Evolutionary conservation across 2,797 vertebrate species (phyloP).

Genomic region (Acropternis orthonyx): DNA sequence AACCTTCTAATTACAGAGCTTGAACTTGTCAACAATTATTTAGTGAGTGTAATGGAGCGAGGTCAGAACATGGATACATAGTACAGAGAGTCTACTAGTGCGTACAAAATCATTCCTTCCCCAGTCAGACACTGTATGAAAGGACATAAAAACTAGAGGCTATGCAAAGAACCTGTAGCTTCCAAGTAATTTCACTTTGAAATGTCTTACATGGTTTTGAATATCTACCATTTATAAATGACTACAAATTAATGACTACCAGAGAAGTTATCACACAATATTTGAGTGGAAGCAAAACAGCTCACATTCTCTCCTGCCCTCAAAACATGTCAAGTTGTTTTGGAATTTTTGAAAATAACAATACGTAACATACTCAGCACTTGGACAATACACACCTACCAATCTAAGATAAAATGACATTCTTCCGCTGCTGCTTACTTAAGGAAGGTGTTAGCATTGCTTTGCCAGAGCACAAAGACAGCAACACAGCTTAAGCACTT

Average conservation of each 20-base stretch:
- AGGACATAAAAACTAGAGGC: not conserved
- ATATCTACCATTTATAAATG: not conserved
- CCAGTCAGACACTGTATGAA: not conserved
- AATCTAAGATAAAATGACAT: not conserved
- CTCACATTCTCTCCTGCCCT: not conserved
- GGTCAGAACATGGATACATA: not conserved
- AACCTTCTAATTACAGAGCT: not conserved
- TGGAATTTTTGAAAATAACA: not conserved
- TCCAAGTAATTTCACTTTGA: not conserved
- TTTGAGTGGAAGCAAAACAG: not conserved
- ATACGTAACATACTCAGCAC: not conserved
- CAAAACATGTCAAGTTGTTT: not conserved
- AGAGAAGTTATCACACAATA: not conserved
- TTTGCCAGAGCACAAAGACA: not conserved
- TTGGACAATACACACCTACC: not conserved
- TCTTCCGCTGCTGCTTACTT: not conserved
- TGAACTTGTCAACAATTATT: not conserved
- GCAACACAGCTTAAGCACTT: not conserved
- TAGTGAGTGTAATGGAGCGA: not conserved
- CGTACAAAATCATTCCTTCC: not conserved
- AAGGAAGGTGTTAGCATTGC: not conserved
- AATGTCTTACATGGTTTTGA: not conserved
- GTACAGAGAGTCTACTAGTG: not conserved
- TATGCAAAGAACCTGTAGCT: not conserved
- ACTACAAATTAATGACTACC: not conserved